Conservation (phyloP, 1,140 invertebrate species). For the Dryas iulia region DNA sequence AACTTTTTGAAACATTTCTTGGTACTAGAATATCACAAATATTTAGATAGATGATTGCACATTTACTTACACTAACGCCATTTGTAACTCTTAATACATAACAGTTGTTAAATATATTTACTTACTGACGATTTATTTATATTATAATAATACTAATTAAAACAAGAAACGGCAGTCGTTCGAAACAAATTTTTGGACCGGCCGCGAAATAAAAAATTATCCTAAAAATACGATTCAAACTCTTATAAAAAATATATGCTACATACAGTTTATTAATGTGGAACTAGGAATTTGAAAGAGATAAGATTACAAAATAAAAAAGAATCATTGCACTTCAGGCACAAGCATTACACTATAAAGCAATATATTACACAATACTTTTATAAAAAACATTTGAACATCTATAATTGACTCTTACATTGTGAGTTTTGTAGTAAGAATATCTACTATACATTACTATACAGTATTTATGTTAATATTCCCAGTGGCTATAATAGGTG, state of each 20-base stretch:
- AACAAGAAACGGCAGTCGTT: constrained; percentile 35
- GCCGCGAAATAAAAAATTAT: constrained; percentile 19
- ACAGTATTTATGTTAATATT: not conserved
- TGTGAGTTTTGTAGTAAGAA: constrained; percentile 12
- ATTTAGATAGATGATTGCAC: constrained; percentile 37
- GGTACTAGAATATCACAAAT: constrained; percentile 60
- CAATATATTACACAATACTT: constrained; percentile 42
- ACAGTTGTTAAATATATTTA: not conserved
- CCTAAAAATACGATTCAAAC: constrained; percentile 32
- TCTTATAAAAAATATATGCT: constrained; percentile 33
- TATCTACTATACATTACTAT: not conserved
- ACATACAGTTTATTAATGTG: constrained; percentile 48
- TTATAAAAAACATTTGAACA: constrained; percentile 55
- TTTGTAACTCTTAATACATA: constrained; percentile 10
- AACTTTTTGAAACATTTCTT: constrained; percentile 42
- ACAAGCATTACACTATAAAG: constrained; percentile 53
- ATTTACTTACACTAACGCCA: constrained; percentile 44
- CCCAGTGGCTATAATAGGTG: not conserved
- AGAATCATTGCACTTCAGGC: constrained; percentile 56
- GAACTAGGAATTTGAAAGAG: constrained; percentile 47
- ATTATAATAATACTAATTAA: constrained; percentile 21
- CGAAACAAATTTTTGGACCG: constrained; percentile 47
- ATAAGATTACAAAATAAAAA: constrained; percentile 42
- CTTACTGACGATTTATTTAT: not conserved
- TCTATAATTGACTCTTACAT: constrained; percentile 65